phyloP scores from a whole-genome alignment of 2,113 vertebrate genomes.

The Callipepla californica region DNA sequence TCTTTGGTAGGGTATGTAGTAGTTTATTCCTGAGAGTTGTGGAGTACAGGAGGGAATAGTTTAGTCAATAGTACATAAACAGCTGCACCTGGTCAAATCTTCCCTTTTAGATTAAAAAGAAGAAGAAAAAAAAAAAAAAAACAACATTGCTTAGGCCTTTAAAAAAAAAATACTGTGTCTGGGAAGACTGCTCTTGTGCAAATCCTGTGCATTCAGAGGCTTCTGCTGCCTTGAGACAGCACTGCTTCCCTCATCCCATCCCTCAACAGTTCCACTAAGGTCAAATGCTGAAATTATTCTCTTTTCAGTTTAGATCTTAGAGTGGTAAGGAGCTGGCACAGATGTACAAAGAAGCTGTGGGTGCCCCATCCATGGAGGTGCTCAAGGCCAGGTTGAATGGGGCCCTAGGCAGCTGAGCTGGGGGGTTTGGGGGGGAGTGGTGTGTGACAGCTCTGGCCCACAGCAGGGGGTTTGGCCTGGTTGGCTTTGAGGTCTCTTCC shows the following conservation, averaged over 20 bases:
- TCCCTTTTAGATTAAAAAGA: too few relatives aligned
- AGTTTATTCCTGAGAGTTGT: not conserved
- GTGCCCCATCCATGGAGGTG: not conserved
- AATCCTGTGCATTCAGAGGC: not conserved
- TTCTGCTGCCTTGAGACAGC: not conserved
- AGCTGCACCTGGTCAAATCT: not conserved
- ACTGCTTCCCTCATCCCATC: not conserved
- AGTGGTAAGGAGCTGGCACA: not conserved
- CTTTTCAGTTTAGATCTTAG: not conserved
- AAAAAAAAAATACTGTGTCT: not conserved
- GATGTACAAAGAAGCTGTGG: not conserved
- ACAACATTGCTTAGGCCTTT: not conserved
- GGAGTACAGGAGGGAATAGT: not conserved
- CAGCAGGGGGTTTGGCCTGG: not conserved
- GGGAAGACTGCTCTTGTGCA: not conserved
- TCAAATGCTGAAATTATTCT: not conserved
- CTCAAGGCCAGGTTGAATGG: not conserved
- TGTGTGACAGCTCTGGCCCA: not conserved
- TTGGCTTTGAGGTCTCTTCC: not conserved
- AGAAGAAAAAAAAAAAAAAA: too few relatives aligned
- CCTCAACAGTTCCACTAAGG: fast-evolving
- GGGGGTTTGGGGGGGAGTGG: too few relatives aligned
- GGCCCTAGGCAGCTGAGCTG: not conserved
- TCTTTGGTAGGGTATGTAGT: not conserved
- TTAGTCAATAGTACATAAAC: not conserved